Evolutionary conservation across 2,797 vertebrate genomes (phyloP).

Genomic region (Myripristis jacobus): DNA sequence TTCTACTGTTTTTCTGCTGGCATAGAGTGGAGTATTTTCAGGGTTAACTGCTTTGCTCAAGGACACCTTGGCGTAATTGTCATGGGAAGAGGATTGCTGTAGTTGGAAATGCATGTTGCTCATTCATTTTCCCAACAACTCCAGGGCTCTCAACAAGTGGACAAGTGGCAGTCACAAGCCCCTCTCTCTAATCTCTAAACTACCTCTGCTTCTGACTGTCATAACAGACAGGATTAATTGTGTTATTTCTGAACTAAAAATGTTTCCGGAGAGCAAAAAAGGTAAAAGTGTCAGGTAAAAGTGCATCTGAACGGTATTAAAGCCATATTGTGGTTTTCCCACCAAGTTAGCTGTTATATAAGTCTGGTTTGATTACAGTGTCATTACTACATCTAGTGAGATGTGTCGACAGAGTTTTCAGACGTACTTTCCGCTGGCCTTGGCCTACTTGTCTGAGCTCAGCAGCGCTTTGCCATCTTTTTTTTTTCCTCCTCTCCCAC

Average conservation of each 20-base stretch:
- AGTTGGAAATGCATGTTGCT: too few relatives aligned
- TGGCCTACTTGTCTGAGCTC: slow-evolving; percentile 59
- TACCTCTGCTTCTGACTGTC: slow-evolving; percentile 9
- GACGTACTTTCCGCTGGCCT: slow-evolving; percentile 27
- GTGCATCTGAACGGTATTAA: neutral
- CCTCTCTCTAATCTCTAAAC: too few relatives aligned
- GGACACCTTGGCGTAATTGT: slow-evolving; percentile 53
- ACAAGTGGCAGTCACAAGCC: too few relatives aligned
- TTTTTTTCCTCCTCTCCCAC: slow-evolving; percentile 18
- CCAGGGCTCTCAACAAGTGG: too few relatives aligned
- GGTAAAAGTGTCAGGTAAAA: too few relatives aligned
- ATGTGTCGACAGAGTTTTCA: slow-evolving; percentile 9
- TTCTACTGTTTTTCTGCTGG: slow-evolving; percentile 36
- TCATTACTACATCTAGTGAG: slow-evolving; percentile 8
- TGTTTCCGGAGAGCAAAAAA: too few relatives aligned
- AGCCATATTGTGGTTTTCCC: neutral
- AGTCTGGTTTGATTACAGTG: neutral
- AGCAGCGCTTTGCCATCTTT: neutral
- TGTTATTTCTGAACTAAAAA: too few relatives aligned
- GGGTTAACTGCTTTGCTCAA: slow-evolving; percentile 44
- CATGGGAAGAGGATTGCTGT: slow-evolving; percentile 29
- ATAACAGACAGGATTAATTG: slow-evolving; percentile 5
- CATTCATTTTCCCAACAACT: too few relatives aligned
- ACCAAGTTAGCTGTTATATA: too few relatives aligned
- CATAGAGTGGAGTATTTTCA: slow-evolving; percentile 22